A percentile compares a stretch with the other conserved stretches of the same genome.
These are phyloP conservation scores for Drosophila nigrodunni DNA, from an alignment of 1,140 invertebrate species.

Conservation along the genomic window DNA sequence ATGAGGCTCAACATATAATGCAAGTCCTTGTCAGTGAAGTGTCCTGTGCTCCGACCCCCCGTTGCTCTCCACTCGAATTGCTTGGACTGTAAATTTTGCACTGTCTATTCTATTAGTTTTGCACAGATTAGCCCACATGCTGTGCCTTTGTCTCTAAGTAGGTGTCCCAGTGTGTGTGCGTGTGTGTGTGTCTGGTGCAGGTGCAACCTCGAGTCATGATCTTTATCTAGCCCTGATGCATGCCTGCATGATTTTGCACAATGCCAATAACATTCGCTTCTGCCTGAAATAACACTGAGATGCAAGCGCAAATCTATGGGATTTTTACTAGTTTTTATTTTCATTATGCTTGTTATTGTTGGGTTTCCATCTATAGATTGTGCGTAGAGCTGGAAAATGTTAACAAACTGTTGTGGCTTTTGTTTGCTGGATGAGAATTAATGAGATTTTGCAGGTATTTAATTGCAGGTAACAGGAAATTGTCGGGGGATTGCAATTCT, in stretches of 20 bases:
- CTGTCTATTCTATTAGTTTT: constrained; percentile 49
- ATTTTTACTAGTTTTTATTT: background rate
- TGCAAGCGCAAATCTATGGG: constrained; percentile 9
- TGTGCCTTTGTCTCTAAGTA: constrained; percentile 32
- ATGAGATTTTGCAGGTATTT: constrained; percentile 40
- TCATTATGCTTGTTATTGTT: constrained; percentile 9
- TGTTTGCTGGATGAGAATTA: constrained; percentile 22
- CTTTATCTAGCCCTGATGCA: constrained; percentile 47
- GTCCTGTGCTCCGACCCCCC: constrained; percentile 5
- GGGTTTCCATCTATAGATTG: constrained; percentile 9
- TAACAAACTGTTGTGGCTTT: constrained; percentile 11
- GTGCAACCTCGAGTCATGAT: constrained; percentile 59
- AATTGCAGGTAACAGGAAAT: constrained; percentile 41
- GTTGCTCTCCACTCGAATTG: constrained; percentile 55
- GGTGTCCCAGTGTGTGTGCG: background rate
- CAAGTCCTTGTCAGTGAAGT: constrained; percentile 71
- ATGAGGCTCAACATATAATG: constrained; percentile 19
- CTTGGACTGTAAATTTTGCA: constrained; percentile 19
- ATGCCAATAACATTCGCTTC: constrained; percentile 57
- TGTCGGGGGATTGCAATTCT: constrained; percentile 2
- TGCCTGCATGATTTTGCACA: constrained; percentile 66
- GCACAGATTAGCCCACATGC: constrained; percentile 57
- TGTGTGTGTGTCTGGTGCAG: constrained; percentile 39
- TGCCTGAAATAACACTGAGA: constrained; percentile 47
- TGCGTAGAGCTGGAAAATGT: constrained; percentile 28